Base-by-base conservation (phyloP, 1,140 invertebrate genomes). In the Gryon sp. region DNA sequence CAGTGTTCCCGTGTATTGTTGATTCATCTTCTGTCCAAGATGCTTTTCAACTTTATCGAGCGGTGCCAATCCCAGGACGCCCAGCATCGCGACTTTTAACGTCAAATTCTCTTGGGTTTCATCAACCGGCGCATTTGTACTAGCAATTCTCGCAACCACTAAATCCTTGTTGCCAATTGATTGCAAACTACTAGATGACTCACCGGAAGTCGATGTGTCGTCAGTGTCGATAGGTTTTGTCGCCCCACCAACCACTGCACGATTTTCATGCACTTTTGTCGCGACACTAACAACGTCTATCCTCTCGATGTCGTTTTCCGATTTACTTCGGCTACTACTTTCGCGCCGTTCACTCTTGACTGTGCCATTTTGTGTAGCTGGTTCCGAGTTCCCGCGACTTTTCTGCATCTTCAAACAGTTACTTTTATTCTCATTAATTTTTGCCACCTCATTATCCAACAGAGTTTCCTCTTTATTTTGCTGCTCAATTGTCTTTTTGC, bases 1-100 rank as follows among this genome's bases (percentile, higher is more conserved):
- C 30, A 95, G 80, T 0, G 94, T 94, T 1, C 94, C 94, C 2
- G 93, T 94, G 72, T 93, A 94, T 48, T 90, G 88, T 34, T 85
- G 84, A 34, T 88, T 87, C 5, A 83, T 84, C 22, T 87, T 85
- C 50, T 85, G 82, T 30, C 43, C 82, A 22, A 84, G 9, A 1
- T 86, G 72, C 14, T 88, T 86, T 0, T 86, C 84, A 1, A 88
- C 86, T 16, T 86, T 86, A 11, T 89, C 87, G 28, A 88, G 59
- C 0, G 88, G 85, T 4, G 88, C 84, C 3, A 90, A 48, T 79
- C 91, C 63, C 60, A 90, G 41, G 36, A 89, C n/a, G 50, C 85
- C 63, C 48, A 89, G 78, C 59, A 90, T 85, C 0, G 89, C 88
- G 16, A 88, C 88, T 22, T 90, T 90, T 32, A 87, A 89, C 1